Conservation (phyloP, 2,113 vertebrate species). For the Psilopogon haemacephalus region DNA sequence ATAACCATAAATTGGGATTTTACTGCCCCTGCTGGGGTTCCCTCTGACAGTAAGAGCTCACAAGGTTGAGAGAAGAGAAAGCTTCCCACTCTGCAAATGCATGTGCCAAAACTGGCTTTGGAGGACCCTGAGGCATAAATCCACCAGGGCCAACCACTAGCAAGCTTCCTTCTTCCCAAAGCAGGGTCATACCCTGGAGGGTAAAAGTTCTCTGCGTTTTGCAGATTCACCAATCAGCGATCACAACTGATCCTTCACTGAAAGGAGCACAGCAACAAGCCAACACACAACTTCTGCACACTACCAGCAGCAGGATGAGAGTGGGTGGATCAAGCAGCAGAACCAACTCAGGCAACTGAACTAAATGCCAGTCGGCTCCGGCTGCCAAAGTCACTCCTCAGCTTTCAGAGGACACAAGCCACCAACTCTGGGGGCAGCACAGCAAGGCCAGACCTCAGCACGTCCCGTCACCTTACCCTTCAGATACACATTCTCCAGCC, state of each 20-base stretch:
- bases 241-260: neutral
- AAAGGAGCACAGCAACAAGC: neutral
- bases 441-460: neutral
- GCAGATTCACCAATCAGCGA: neutral
- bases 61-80: neutral
- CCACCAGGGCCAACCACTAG: neutral
- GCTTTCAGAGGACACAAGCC: neutral
- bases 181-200: neutral
- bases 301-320: neutral
- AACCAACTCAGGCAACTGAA: neutral
- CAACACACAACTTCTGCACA: fast-evolving
- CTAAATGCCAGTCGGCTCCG: neutral
- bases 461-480: neutral
- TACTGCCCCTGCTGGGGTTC: neutral
- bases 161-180: fast-evolving
- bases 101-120: neutral
- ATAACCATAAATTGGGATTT: neutral
- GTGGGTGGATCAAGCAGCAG: neutral
- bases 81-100: neutral
- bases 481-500: fast-evolving
- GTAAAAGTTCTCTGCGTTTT: neutral
- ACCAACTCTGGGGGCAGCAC: neutral
- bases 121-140: neutral
- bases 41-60: neutral
- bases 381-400: neutral